Evolutionary conservation across 2,888 invertebrate genomes (phyloP).

Genomic region (Andrena minutula): DNA sequence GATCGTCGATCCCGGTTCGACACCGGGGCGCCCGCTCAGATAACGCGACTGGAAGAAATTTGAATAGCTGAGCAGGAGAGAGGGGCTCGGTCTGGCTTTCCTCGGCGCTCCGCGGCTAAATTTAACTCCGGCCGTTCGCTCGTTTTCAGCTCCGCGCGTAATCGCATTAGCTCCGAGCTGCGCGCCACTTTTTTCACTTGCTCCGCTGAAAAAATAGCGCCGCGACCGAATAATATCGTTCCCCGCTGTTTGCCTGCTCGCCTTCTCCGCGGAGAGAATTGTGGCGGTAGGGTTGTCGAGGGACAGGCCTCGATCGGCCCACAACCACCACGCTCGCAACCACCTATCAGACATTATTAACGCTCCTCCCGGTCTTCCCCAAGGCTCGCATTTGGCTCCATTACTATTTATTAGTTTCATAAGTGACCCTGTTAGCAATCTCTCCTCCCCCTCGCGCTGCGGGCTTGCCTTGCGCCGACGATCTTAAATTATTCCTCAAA

Average conservation of each 20-base stretch:
- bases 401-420: slow-evolving; percentile 38
- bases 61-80: slow-evolving; percentile 23
- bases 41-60: slow-evolving; percentile 40
- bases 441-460: not conserved
- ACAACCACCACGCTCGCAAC: no score
- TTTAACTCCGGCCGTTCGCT: slow-evolving; percentile 69
- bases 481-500: slow-evolving; percentile 31
- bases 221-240: slow-evolving; percentile 43
- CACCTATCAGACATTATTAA: slow-evolving; percentile 13
- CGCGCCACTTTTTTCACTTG: slow-evolving; percentile 23
- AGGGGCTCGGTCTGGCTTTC: not conserved
- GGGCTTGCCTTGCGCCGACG: not conserved
- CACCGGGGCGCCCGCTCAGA: not conserved
- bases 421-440: slow-evolving; percentile 26
- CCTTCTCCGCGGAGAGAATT: not conserved
- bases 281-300: not conserved
- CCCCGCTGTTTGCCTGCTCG: slow-evolving; percentile 17
- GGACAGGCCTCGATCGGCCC: not conserved
- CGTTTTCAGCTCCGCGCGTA: slow-evolving; percentile 70
- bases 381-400: slow-evolving; percentile 14
- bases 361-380: slow-evolving; percentile 7
- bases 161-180: slow-evolving; percentile 57
- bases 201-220: slow-evolving; percentile 41
- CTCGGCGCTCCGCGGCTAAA: slow-evolving; percentile 72
- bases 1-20: slow-evolving; percentile 9